phyloP scores from a whole-genome alignment of 2,113 vertebrate genomes.

The Rutilus rutilus region DNA sequence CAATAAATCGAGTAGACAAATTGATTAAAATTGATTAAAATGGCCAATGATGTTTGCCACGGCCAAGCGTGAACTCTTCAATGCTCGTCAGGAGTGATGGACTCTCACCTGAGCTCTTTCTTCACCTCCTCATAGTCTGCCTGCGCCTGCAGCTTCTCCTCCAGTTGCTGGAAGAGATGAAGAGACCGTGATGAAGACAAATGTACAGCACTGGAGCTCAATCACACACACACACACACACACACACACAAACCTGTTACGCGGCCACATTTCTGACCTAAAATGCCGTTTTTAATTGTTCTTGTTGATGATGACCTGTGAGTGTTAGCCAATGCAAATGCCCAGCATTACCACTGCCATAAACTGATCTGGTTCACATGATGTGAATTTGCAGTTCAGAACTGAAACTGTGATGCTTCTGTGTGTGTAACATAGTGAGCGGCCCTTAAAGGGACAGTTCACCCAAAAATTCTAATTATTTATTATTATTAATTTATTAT shows the following conservation, averaged over 20 bases:
- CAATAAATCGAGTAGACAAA: too few species aligned
- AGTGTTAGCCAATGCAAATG: not conserved
- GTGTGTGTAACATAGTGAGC: too few species aligned
- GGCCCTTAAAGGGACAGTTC: too few species aligned
- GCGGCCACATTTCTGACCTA: not conserved
- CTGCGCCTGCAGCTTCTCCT: constrained; percentile 96
- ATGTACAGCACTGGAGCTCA: not conserved
- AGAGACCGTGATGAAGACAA: not conserved
- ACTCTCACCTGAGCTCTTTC: constrained; percentile 90
- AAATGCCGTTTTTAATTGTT: not conserved
- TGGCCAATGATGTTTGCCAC: too few species aligned
- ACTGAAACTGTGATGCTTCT: too few species aligned
- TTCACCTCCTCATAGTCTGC: constrained; percentile 98
- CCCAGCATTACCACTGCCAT: not conserved
- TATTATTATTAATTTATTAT: too few species aligned
- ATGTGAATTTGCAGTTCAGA: too few species aligned
- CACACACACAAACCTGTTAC: not conserved
- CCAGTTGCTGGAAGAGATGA: constrained; percentile 83
- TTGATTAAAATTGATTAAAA: too few species aligned
- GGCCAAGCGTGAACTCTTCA: too few species aligned
- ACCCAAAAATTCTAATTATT: too few species aligned
- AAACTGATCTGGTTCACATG: too few species aligned
- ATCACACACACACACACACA: not conserved
- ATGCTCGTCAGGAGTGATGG: too few species aligned
- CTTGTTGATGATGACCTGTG: not conserved